Percentiles rank a stretch among this genome's conserved stretches.
Evolutionary conservation across 1,140 invertebrate genomes (phyloP).

Genomic region (Sarcophaga bullata): DNA sequence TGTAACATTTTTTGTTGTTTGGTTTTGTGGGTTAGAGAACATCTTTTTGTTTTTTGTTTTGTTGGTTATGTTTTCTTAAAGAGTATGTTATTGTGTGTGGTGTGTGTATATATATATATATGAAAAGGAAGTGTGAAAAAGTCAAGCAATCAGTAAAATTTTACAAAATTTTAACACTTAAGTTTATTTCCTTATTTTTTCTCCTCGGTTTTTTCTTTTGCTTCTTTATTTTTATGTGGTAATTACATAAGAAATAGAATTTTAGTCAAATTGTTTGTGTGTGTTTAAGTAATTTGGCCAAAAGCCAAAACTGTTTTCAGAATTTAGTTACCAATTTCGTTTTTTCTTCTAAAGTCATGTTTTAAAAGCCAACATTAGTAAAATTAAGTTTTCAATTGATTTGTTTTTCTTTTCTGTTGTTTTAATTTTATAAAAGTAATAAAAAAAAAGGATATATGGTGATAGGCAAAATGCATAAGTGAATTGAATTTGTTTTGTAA

Average conservation of each 20-base stretch:
- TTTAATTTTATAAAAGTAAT: background rate
- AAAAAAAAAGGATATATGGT: constrained; percentile 22
- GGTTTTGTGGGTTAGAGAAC: constrained; percentile 4
- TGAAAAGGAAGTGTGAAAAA: background rate
- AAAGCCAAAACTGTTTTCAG: background rate
- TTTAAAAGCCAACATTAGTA: constrained; percentile 6
- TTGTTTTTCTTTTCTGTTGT: background rate
- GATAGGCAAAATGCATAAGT: background rate
- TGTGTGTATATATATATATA: too few species aligned
- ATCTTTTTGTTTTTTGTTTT: background rate
- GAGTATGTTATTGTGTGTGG: too few species aligned
- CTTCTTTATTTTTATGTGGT: background rate
- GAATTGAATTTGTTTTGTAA: background rate
- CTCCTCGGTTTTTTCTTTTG: background rate
- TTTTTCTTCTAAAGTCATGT: background rate
- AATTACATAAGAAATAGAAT: constrained; percentile 4
- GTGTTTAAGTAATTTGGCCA: background rate
- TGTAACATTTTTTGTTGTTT: background rate
- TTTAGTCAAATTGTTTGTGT: background rate
- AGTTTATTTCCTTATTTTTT: constrained; percentile 11
- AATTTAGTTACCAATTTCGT: too few species aligned
- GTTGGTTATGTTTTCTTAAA: background rate
- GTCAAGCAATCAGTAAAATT: constrained; percentile 19
- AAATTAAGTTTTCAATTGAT: constrained; percentile 11
- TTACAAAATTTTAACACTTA: constrained; percentile 27